Evolutionary conservation across 2,888 invertebrate genomes (phyloP), one percentile per base, ranked within the genome.

Genomic region (Melitaea athalia): DNA sequence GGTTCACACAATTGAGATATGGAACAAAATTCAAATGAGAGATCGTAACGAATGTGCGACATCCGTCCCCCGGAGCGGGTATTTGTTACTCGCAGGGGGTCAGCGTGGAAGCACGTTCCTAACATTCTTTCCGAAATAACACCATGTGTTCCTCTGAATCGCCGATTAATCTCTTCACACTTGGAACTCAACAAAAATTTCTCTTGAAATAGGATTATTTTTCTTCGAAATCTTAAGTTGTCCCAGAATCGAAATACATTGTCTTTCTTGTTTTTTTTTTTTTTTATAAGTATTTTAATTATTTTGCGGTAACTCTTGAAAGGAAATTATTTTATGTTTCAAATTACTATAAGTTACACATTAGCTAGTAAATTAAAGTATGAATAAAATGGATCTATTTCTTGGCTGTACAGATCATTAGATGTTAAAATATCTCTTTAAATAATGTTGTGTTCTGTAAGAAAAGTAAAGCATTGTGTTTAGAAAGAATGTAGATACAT

Each of bases 121-220:
- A 75, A 81, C 90, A 90, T 91, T 91, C 89, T 87, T 91, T 88
- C 85, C 85, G 76, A 89, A 89, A 89, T 88, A 89, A 87, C 88
- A 84, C 87, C 82, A 85, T 88, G 85, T 86, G 87, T 83, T 83
- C 66, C 66, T 67, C 76, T 59, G 78, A 81, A 80, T 78, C 79
- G 77, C 68, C 85, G 85, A 91, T 91, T 89, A 89, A 91, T 91
- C 89, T 87, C 88, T 84, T 88, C 87, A 88, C 89, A 89, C 88
- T 88, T 85, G 81, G 79, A 78, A 78, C 80, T 81, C 77, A 76
- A 77, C 76, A 75, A 81, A 81, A 80, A 81, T 78, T 45, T 80
- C 81, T 78, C 75, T 77, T 76, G 76, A 78, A 79, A 79, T 75
- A 73, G 70, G 68, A 75, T 70, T 73, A 74, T 73, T 72, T 74